phyloP scores from a whole-genome alignment of 2,113 vertebrate species.

The Corvus cornix region DNA sequence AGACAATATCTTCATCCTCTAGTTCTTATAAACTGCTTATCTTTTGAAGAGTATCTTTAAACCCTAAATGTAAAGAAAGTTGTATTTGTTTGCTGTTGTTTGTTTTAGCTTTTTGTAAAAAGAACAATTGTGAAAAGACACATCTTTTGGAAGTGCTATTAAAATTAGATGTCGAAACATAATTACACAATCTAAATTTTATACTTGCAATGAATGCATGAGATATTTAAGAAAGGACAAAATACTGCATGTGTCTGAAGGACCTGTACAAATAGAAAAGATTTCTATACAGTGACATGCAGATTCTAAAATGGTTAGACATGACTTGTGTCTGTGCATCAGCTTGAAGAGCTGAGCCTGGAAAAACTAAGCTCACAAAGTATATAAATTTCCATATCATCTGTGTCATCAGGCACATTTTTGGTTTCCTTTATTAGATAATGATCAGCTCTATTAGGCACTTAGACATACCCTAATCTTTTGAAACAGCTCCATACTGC shows the following conservation, averaged over 20 bases:
- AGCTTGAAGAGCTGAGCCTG: not conserved
- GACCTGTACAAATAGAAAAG: not conserved
- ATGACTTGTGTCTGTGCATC: not conserved
- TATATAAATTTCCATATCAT: not conserved
- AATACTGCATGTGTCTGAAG: not conserved
- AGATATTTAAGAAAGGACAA: not conserved
- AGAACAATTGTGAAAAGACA: not conserved
- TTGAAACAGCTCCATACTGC: not conserved
- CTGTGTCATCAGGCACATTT: not conserved
- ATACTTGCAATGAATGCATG: not conserved
- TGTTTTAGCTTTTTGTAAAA: not conserved
- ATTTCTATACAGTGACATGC: not conserved
- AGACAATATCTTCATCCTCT: not conserved
- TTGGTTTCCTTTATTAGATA: not conserved
- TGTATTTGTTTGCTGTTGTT: not conserved
- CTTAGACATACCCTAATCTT: not conserved
- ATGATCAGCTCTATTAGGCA: not conserved
- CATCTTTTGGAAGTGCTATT: not conserved
- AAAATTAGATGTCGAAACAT: not conserved
- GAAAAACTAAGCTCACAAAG: not conserved
- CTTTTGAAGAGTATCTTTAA: not conserved
- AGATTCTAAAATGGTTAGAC: not conserved
- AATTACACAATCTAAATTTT: not conserved
- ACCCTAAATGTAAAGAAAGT: not conserved
- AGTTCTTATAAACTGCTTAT: not conserved